These are phyloP conservation scores for Latrodectus elegans DNA, from an alignment of 2,888 invertebrate genomes.

Conservation along the genomic window DNA sequence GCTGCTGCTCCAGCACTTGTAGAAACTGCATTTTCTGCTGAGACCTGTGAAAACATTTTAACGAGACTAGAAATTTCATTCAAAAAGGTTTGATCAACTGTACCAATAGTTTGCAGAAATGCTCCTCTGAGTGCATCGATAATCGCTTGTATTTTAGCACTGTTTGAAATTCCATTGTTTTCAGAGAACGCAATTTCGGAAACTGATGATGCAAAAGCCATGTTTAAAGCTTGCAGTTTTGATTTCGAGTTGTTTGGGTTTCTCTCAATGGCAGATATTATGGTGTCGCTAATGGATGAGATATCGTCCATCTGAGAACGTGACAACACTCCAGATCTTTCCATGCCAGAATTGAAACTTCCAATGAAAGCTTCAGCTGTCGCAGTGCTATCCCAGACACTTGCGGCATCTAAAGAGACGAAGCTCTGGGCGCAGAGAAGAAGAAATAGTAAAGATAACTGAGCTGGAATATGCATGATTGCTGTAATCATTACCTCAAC, in stretches of 20 bases:
- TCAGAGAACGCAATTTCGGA: slow-evolving; percentile 18
- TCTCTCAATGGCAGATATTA: slow-evolving; percentile 4
- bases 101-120: slow-evolving; percentile 4
- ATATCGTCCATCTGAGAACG: slow-evolving; percentile 22
- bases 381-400: slow-evolving; percentile 13
- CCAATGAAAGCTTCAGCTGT: slow-evolving; percentile 16
- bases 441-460: slow-evolving; percentile 20
- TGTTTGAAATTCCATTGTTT: neutral
- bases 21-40: slow-evolving; percentile 3
- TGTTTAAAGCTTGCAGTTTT: slow-evolving; percentile 26
- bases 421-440: slow-evolving; percentile 17
- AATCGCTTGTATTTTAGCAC: neutral
- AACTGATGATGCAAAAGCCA: slow-evolving; percentile 34
- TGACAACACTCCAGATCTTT: neutral
- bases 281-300: slow-evolving; percentile 16
- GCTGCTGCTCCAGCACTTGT: slow-evolving; percentile 1
- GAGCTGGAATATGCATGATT: slow-evolving; percentile 26
- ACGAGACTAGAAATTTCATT: slow-evolving; percentile 7
- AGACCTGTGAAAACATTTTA: slow-evolving; percentile 15
- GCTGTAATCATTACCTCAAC: neutral
- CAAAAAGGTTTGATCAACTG: slow-evolving; percentile 8
- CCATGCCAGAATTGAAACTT: neutral
- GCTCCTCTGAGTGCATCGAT: neutral
- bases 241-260: slow-evolving; percentile 3
- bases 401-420: neutral